Conservation (phyloP, 2,888 invertebrate genomes). For the Monochamus alternatus region DNA sequence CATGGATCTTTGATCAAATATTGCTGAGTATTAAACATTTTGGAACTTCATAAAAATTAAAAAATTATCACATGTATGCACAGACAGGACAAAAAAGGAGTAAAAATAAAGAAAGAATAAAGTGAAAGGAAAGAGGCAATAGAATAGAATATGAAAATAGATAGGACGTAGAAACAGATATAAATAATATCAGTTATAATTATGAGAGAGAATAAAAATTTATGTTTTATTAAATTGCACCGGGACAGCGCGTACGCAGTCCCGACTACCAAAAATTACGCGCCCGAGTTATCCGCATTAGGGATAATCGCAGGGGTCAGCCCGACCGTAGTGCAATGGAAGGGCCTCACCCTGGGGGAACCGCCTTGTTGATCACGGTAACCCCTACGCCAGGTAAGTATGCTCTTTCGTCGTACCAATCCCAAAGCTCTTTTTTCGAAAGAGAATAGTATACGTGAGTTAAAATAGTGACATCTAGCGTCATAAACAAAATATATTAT, state of each 20-base stretch:
- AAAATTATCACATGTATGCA: too few species aligned
- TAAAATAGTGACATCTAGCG: not conserved
- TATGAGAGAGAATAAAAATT: not conserved
- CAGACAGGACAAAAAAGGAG: too few species aligned
- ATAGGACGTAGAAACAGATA: too few species aligned
- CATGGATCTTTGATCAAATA: too few species aligned
- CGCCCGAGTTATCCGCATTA: constrained; percentile 83
- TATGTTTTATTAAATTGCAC: constrained; percentile 51
- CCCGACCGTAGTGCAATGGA: constrained; percentile 83
- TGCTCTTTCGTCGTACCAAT: constrained; percentile 56
- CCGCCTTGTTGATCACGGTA: constrained; percentile 82
- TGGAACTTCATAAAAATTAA: too few species aligned
- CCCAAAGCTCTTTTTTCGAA: not conserved
- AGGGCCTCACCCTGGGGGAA: constrained; percentile 81
- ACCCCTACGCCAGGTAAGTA: constrained; percentile 74
- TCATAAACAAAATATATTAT: too few species aligned
- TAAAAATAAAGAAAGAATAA: too few species aligned
- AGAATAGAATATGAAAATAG: too few species aligned
- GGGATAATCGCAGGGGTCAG: constrained; percentile 85
- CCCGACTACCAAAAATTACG: constrained; percentile 80
- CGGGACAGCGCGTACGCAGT: constrained; percentile 78
- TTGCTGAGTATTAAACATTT: too few species aligned
- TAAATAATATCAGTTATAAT: too few species aligned
- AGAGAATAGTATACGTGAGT: not conserved
- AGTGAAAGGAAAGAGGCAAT: too few species aligned